Percentiles rank a stretch among this genome's conserved stretches.
Conservation (phyloP, 1,140 invertebrate genomes). For the Oedothorax gibbosus region DNA sequence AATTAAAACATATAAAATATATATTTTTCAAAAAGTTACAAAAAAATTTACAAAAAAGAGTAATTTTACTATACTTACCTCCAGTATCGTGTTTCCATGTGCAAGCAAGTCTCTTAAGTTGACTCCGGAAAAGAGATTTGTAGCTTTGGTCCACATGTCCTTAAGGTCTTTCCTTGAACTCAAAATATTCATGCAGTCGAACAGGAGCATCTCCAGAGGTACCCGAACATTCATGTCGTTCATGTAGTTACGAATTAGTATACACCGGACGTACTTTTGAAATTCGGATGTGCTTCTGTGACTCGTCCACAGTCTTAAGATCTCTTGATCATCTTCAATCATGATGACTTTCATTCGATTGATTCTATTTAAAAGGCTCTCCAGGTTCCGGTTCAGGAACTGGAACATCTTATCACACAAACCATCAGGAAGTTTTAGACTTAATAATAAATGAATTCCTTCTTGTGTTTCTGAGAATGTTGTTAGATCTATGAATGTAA, state of each 20-base stretch:
- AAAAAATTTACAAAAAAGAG: too few relatives aligned
- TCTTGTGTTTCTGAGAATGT: neutral
- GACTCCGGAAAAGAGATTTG: constrained; percentile 7
- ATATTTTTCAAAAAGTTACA: too few relatives aligned
- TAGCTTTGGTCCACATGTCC: constrained; percentile 3
- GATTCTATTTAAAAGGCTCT: constrained; percentile 19
- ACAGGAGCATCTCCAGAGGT: constrained; percentile 34
- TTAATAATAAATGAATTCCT: neutral
- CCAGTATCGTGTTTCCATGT: constrained; percentile 17
- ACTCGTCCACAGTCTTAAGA: neutral
- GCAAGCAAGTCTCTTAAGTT: constrained; percentile 7
- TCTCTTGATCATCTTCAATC: constrained; percentile 26
- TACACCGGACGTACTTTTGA: neutral
- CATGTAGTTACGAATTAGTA: constrained; percentile 6
- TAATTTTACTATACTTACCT: neutral
- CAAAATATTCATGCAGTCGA: constrained; percentile 38
- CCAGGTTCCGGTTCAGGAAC: neutral
- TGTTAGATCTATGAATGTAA: neutral
- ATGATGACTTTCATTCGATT: constrained; percentile 7
- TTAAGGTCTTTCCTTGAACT: neutral
- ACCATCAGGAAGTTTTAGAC: neutral
- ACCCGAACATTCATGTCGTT: constrained; percentile 16
- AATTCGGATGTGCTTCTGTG: constrained; percentile 9
- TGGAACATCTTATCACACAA: constrained; percentile 1
- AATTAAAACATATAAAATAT: too few relatives aligned